These are phyloP conservation scores for Nomada goodeniana DNA, from an alignment of 2,888 invertebrate genomes.

Conservation along the genomic window DNA sequence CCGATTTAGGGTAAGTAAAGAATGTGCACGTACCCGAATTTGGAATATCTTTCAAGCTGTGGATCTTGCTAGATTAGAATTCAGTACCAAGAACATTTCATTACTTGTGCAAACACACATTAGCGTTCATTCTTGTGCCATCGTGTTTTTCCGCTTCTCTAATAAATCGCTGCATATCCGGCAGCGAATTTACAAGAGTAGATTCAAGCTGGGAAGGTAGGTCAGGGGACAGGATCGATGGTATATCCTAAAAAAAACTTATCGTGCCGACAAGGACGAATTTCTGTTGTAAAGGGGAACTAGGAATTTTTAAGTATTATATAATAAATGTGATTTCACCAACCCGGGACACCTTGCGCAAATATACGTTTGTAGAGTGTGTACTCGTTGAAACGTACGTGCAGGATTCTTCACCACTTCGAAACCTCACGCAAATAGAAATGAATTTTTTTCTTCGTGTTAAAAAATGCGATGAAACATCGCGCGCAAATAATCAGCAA, in stretches of 20 bases:
- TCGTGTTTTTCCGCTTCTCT: conserved; percentile 1
- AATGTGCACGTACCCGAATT: neutral
- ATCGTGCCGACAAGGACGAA: too few relatives aligned
- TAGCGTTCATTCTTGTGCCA: conserved; percentile 16
- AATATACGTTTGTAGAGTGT: too few relatives aligned
- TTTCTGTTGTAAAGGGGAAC: too few relatives aligned
- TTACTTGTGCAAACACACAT: conserved; percentile 47
- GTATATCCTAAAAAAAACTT: neutral
- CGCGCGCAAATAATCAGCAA: neutral
- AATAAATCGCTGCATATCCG: neutral
- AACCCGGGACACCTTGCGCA: too few relatives aligned
- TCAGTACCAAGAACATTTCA: conserved; percentile 27
- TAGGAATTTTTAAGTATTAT: too few relatives aligned
- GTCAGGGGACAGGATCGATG: neutral
- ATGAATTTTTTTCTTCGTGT: too few relatives aligned
- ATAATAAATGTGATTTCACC: too few relatives aligned
- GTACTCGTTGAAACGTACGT: too few relatives aligned
- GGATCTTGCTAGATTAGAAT: conserved; percentile 13
- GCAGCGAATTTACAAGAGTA: neutral
- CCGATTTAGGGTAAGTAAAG: neutral
- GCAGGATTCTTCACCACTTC: too few relatives aligned
- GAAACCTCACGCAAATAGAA: too few relatives aligned
- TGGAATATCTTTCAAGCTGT: conserved; percentile 8
- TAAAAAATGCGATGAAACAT: too few relatives aligned
- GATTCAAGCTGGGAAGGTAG: neutral